Conservation (phyloP, 2,113 vertebrate genomes). For the Nesogale talazaci region DNA sequence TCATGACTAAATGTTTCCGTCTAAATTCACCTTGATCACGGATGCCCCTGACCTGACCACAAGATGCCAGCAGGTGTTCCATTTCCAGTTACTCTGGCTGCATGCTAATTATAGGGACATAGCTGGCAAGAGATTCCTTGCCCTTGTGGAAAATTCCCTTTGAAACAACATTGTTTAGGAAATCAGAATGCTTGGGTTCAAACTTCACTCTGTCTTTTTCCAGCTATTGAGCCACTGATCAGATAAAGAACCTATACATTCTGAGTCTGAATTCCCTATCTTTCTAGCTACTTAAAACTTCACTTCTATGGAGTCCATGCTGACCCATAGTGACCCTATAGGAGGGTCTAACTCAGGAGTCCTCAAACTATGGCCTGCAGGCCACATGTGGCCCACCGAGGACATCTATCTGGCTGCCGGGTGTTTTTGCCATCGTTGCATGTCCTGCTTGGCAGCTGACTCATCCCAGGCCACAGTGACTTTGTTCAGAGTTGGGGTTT, state of each 20-base stretch:
- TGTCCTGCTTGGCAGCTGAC: too few species aligned
- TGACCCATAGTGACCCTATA: too few species aligned
- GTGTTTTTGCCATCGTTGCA: too few species aligned
- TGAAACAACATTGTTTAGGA: not conserved
- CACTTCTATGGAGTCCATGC: too few species aligned
- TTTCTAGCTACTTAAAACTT: too few species aligned
- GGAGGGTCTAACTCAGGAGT: too few species aligned
- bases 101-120: not conserved
- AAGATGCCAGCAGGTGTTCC: not conserved
- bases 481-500: too few species aligned
- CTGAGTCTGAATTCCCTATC: not conserved
- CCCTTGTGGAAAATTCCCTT: not conserved
- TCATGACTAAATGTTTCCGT: not conserved
- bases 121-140: not conserved
- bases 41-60: not conserved
- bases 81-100: conserved; percentile 3
- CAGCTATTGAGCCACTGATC: not conserved
- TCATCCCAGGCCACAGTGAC: too few species aligned
- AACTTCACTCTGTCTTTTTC: not conserved
- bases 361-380: too few species aligned
- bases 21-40: not conserved
- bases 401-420: too few species aligned
- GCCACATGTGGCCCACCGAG: too few species aligned
- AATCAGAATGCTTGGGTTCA: not conserved
- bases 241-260: conserved; percentile 6